Conservation (phyloP, 2,888 invertebrate genomes). For the Cremastinae sp. region DNA sequence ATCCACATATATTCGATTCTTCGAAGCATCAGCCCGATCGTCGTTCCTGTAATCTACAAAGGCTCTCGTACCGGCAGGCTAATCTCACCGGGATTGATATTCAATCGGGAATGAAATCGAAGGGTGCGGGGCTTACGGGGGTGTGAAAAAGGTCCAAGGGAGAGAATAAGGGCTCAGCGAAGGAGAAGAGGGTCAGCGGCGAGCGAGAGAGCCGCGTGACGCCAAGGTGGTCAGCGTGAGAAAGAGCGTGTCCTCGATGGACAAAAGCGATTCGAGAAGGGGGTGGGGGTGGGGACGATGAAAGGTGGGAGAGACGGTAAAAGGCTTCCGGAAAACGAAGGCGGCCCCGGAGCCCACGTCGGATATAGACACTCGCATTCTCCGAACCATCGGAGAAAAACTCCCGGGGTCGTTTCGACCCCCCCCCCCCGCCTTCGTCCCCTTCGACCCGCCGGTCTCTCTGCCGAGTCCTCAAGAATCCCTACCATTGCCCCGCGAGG, state of each 20-base stretch:
- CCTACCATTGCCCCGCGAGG: conserved; percentile 72
- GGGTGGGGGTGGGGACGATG: conserved; percentile 47
- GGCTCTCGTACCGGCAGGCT: conserved; percentile 32
- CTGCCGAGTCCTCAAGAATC: conserved; percentile 47
- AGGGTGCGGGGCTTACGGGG: conserved; percentile 15
- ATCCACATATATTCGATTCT: too few relatives aligned
- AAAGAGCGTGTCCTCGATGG: conserved; percentile 40
- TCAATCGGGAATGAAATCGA: neutral
- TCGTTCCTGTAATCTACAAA: too few relatives aligned
- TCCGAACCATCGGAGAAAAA: conserved; percentile 42
- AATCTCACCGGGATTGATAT: conserved; percentile 1
- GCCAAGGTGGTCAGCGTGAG: conserved; percentile 40
- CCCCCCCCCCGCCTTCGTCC: too few relatives aligned
- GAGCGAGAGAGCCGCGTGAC: conserved; percentile 45
- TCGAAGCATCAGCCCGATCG: too few relatives aligned
- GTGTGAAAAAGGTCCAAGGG: conserved; percentile 25
- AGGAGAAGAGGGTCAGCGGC: conserved; percentile 71
- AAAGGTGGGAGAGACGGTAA: conserved; percentile 32
- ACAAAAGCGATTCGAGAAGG: conserved; percentile 53
- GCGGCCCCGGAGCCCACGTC: neutral
- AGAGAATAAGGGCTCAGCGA: conserved; percentile 52
- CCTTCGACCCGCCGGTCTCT: too few relatives aligned
- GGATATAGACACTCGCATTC: conserved; percentile 29
- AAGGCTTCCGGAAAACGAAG: conserved; percentile 34
- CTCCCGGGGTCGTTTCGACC: conserved; percentile 57